These are phyloP conservation scores for Cariama cristata DNA, from an alignment of 2,113 vertebrate species.

Conservation along the genomic window DNA sequence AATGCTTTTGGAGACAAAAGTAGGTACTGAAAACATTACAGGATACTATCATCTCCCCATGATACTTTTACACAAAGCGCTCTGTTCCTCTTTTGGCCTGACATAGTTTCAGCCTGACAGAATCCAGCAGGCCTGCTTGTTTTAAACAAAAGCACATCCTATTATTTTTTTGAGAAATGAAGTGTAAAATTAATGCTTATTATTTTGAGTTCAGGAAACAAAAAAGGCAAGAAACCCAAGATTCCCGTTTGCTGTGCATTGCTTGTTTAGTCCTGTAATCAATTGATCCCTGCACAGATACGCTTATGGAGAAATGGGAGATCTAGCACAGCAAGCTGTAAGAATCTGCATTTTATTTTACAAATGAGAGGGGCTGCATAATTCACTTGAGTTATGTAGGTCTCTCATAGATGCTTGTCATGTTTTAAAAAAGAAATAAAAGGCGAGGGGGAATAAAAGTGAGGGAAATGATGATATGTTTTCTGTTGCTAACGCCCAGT, in stretches of 20 bases:
- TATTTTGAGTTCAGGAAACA: conserved; percentile 67
- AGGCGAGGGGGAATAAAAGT: background rate
- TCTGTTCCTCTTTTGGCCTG: conserved; percentile 83
- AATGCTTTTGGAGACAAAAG: conserved; percentile 88
- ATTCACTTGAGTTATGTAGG: conserved; percentile 56
- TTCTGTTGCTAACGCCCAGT: conserved; percentile 22
- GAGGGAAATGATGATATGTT: background rate
- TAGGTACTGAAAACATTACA: conserved; percentile 81
- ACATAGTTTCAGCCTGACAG: conserved; percentile 87
- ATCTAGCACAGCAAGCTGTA: conserved; percentile 13
- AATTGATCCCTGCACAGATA: background rate
- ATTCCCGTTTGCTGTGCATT: conserved; percentile 21
- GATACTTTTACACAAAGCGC: conserved; percentile 83
- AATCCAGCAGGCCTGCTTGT: conserved; percentile 81
- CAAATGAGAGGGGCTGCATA: conserved; percentile 66
- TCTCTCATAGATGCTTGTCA: conserved; percentile 58
- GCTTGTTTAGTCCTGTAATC: conserved; percentile 54
- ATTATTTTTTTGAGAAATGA: conserved; percentile 91
- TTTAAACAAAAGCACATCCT: conserved; percentile 87
- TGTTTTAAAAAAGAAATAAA: background rate
- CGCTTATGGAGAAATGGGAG: conserved; percentile 4
- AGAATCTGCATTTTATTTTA: conserved; percentile 72
- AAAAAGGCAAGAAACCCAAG: conserved; percentile 1
- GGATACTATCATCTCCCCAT: conserved; percentile 83
- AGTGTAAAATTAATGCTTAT: conserved; percentile 89